Evolutionary conservation across 1,140 invertebrate genomes (phyloP), one percentile per base, ranked within the genome.

Genomic region (Hylaeus anthracinus): DNA sequence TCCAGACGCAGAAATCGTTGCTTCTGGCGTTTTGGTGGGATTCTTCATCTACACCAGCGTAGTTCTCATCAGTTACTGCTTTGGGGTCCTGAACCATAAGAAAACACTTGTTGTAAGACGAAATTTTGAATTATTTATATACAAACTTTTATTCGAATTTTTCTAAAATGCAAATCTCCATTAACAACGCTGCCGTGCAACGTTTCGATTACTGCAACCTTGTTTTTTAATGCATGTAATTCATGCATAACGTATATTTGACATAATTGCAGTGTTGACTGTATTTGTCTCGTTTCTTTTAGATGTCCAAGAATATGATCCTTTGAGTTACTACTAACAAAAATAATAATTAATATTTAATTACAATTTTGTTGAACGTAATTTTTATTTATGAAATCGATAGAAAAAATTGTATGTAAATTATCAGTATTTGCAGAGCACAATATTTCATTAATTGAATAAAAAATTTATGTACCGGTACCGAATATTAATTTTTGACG

Each of bases 11-110:
- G 97, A 97, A 94, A 97, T 97, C 51, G 95, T 98, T 0, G 97
- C 97, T 1, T 97, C 97, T 0, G 97, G 97, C 14, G 96, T 98
- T 1, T 96, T 97, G 81, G 96, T 98, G 4, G 97, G 97, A 12
- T 98, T 96, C 91, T 95, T 97, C 84, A 96, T 98, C 48, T 97
- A 97, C 92, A 97, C 96, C 0, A 92, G 94, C 1, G 96, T 96
- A 3, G 95, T 96, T 51, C 90, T 97, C 15, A 94, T 97, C 83
- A 95, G 95, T 39, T 96, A 94, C 86, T 95, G 96, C 72, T 97
- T 97, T 84, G 96, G 96, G 1, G 96, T 95, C 26, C 96, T 95
- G 37, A 95, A 96, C 55, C 96, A 97, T 85, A 97, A 97, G 93
- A 95, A 95, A 94, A 93, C 91, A 8, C 86, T 94, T 26, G 93